A percentile compares a stretch with the other conserved stretches of the same genome.
phyloP scores from a whole-genome alignment of 2,888 invertebrate genomes.

The Ypsolopha sequella region DNA sequence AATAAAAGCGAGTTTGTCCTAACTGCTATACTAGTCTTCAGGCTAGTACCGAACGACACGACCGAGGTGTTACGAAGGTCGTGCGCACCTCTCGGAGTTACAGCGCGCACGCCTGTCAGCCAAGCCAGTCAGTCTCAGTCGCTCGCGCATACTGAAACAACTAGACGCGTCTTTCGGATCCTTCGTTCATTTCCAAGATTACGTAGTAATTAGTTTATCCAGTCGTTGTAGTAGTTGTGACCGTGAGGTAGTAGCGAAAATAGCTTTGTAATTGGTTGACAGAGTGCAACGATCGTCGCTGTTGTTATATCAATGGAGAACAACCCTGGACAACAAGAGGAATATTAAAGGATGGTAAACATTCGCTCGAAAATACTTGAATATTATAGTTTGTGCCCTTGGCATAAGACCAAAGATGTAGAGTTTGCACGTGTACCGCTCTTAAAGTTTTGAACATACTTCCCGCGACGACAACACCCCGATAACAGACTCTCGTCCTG shows the following conservation, averaged over 20 bases:
- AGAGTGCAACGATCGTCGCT: neutral
- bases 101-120: slow-evolving; percentile 4
- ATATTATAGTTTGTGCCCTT: neutral
- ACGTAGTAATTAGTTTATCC: neutral
- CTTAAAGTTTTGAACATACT: neutral
- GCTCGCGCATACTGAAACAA: slow-evolving; percentile 29
- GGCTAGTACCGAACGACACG: too few species aligned
- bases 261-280: too few species aligned
- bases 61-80: slow-evolving; percentile 5
- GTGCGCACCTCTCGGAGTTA: slow-evolving; percentile 6
- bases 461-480: too few species aligned
- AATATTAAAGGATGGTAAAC: neutral
- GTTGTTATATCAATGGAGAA: neutral
- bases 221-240: too few species aligned
- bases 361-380: neutral
- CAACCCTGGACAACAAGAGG: neutral
- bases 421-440: neutral
- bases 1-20: too few species aligned
- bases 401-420: neutral
- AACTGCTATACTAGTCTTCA: too few species aligned
- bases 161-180: slow-evolving; percentile 17
- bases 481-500: too few species aligned
- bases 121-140: slow-evolving; percentile 39
- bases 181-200: neutral
- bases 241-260: too few species aligned